phyloP scores from a whole-genome alignment of 2,888 invertebrate genomes.

The Torymus texanus region DNA sequence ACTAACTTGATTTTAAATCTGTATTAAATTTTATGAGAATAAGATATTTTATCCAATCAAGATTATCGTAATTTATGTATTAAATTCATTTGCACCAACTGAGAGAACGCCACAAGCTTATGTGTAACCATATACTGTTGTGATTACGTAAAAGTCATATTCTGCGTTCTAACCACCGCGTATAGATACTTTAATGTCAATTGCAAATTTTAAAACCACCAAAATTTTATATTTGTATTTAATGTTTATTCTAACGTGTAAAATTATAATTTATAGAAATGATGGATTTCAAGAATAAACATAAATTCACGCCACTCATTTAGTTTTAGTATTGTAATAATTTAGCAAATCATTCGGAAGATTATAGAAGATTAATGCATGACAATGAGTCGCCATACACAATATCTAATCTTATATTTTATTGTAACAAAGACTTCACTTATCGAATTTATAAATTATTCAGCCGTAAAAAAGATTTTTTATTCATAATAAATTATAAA shows the following conservation, averaged over 20 bases:
- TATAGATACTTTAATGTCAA: too few species aligned
- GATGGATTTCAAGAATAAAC: too few species aligned
- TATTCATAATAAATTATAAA: neutral
- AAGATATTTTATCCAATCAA: too few species aligned
- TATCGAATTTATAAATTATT: slow-evolving; percentile 38
- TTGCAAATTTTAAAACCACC: too few species aligned
- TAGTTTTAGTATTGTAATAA: neutral
- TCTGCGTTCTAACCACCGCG: neutral
- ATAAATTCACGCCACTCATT: neutral
- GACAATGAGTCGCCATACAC: slow-evolving; percentile 16
- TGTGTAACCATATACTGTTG: neutral
- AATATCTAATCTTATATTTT: slow-evolving; percentile 50
- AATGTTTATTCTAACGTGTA: too few species aligned
- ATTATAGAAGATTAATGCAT: slow-evolving; percentile 30
- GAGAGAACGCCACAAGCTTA: neutral
- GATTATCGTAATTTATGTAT: too few species aligned
- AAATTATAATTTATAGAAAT: too few species aligned
- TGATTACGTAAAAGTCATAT: slow-evolving; percentile 4
- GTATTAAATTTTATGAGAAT: too few species aligned
- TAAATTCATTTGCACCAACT: too few species aligned
- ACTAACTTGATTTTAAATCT: too few species aligned
- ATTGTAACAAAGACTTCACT: slow-evolving; percentile 10
- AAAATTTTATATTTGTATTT: too few species aligned
- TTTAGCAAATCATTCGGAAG: neutral
- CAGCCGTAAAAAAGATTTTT: neutral